Base-by-base conservation (phyloP, 2,797 vertebrate genomes). In the Fistularia commersonii region DNA sequence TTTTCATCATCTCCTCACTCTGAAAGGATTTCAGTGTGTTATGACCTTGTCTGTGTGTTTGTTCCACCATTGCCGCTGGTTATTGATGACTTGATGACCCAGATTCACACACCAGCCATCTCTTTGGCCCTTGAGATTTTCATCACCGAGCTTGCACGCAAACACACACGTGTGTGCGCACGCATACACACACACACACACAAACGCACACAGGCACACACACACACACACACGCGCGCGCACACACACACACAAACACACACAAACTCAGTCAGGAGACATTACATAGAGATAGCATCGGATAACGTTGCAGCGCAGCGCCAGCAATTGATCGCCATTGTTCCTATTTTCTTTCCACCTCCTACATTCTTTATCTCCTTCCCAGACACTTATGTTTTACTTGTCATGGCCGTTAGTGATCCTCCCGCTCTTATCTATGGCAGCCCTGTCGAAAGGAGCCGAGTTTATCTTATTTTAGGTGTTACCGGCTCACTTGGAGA, bases 51-150 rank as follows among this genome's bases (percentile, higher is more conserved):
- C 63, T 35, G 49, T 55, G 63, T 68, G 72, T 69, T 66, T 65
- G 57, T 45, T 66, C 64, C 65, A 65, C 71, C 72, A 76, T 81
- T 59, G 63, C 72, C 66, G 65, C 51, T 77, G 52, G 65, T 81
- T 86, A 83, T 80, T 83, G 81, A 87, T 80, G 80, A 81, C 74
- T 77, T 41, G 41, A 60, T 68, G 74, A 67, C 64, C 69, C 57
- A 75, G 50, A 64, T 71, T 57, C 57, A 14, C 42, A 36, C 73
- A 51, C 35, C 50, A 32, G 52, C 57, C 57, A 66, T 61, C 51
- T 55, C 61, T 64, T 48, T n/a, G 45, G 54, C 53, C 41, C 48
- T 48, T 42, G 63, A 69, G 75, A 76, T 78, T 65, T 67, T 40
- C 46, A 74, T 68, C 71, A 2, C 48, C 8, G 7, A 36, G 15